Percentiles rank a stretch among this genome's conserved stretches.
phyloP scores from a whole-genome alignment of 2,797 vertebrate species.

The Cossypha niveicapilla region DNA sequence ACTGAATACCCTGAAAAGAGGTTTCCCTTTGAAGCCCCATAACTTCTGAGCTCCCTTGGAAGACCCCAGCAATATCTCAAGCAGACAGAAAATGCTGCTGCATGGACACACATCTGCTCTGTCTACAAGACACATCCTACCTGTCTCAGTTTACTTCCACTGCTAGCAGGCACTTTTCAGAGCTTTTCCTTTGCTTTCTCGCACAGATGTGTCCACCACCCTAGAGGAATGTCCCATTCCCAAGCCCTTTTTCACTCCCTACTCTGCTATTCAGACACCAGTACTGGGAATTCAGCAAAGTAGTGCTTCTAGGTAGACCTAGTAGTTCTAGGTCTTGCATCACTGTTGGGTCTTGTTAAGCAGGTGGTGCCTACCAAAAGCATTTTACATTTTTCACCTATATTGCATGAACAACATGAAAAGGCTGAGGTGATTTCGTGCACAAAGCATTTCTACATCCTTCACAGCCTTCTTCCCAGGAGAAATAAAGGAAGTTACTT shows the following conservation, averaged over 20 bases:
- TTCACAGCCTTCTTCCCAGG: background rate
- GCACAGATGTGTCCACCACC: background rate
- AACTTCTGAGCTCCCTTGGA: background rate
- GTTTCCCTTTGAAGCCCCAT: background rate
- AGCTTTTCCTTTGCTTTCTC: background rate
- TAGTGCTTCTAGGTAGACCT: background rate
- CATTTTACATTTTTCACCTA: background rate
- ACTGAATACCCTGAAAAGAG: background rate
- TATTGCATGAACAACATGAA: background rate
- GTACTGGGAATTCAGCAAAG: background rate
- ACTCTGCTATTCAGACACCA: background rate
- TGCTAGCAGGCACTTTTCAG: background rate
- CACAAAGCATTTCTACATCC: background rate
- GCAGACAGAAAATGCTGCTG: background rate
- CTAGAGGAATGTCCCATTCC: background rate
- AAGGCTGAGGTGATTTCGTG: background rate
- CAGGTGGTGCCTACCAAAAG: background rate
- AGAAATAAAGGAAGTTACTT: background rate
- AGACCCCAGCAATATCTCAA: background rate
- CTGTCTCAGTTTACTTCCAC: background rate
- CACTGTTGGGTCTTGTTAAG: background rate
- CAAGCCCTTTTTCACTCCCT: background rate
- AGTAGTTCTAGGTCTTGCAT: background rate
- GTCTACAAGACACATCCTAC: background rate
- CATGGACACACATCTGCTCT: fast-evolving